Conservation (phyloP, 2,888 invertebrate genomes). For the Parnassius smintheus region DNA sequence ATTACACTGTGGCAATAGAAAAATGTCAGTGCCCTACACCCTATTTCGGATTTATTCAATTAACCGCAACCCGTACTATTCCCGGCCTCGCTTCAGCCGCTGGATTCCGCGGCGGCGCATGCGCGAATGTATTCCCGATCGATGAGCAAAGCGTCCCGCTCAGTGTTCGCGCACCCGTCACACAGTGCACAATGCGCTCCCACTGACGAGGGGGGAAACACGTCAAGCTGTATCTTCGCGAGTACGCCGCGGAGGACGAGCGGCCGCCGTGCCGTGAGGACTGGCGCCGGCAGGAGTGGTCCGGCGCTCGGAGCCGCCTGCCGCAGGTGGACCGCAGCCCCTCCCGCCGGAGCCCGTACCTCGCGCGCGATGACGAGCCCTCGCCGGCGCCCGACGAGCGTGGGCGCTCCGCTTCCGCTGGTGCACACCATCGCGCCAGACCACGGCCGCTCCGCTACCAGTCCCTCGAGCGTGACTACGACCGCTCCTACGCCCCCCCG, state of each 20-base stretch:
- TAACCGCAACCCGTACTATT: constrained; percentile 17
- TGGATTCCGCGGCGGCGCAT: constrained; percentile 48
- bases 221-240: constrained; percentile 80
- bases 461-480: constrained; percentile 89
- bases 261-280: constrained; percentile 77
- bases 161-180: constrained; percentile 79
- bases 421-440: constrained; percentile 88
- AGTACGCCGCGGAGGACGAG: constrained; percentile 80
- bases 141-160: constrained; percentile 59
- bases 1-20: constrained; percentile 10
- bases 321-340: constrained; percentile 95
- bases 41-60: constrained; percentile 24
- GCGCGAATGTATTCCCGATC: constrained; percentile 51
- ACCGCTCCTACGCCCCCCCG: constrained; percentile 92
- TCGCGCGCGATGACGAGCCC: constrained; percentile 90
- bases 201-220: constrained; percentile 72
- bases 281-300: constrained; percentile 77
- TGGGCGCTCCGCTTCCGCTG: constrained; percentile 86
- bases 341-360: constrained; percentile 90
- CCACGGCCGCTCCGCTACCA: constrained; percentile 88
- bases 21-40: constrained; percentile 21
- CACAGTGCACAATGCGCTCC: constrained; percentile 68
- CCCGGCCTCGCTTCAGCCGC: constrained; percentile 52
- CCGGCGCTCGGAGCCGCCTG: constrained; percentile 82
- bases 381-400: constrained; percentile 91